Evolutionary conservation across 2,888 invertebrate species (phyloP), one percentile per base, ranked within the genome.

Genomic region (Eudasyphora cyanicolor): DNA sequence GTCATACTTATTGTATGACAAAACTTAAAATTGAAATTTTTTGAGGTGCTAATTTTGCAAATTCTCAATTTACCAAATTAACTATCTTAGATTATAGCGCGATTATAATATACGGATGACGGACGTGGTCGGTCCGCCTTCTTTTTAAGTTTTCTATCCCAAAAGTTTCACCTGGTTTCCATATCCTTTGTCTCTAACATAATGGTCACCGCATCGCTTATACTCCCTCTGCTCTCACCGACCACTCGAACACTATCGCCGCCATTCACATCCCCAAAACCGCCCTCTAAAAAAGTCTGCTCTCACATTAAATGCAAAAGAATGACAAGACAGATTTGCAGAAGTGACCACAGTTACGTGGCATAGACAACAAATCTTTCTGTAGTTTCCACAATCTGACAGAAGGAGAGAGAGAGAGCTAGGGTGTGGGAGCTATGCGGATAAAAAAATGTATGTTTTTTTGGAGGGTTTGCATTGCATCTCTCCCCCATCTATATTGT

Each of bases 261-360:
- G 14, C 67, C 38, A 21, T 10, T 12, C 10, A 5, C 14, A 45
- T 35, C 35, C 4, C 54, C n/a, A n/a, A 5, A 12, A 14, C 7
- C 10, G 1, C 35, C 12, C 49, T 32, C 32, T n/a, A n/a, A 17
- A 35, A 79, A 74, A 35, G 32, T 71, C 45, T 49, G n/a, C n/a
- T 49, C 54, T 60, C 67, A 80, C 75, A 76, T 78, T 81, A 78
- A 79, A 74, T 79, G 79, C 69, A 76, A 76, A 80, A 76, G 80
- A 84, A 82, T 80, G 76, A 82, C 81, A 85, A 75, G 80, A 82
- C 78, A 80, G 84, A 85, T 85, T 80, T 84, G 79, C 80, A 82
- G 74, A 86, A 83, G 74, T 86, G 86, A 86, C 86, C 86, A 85
- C 84, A 86, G 79, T 69, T 69, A 79, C 76, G 79, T 80, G 80